Evolutionary conservation across 2,113 vertebrate genomes (phyloP).

Genomic region (Suricata suricatta): DNA sequence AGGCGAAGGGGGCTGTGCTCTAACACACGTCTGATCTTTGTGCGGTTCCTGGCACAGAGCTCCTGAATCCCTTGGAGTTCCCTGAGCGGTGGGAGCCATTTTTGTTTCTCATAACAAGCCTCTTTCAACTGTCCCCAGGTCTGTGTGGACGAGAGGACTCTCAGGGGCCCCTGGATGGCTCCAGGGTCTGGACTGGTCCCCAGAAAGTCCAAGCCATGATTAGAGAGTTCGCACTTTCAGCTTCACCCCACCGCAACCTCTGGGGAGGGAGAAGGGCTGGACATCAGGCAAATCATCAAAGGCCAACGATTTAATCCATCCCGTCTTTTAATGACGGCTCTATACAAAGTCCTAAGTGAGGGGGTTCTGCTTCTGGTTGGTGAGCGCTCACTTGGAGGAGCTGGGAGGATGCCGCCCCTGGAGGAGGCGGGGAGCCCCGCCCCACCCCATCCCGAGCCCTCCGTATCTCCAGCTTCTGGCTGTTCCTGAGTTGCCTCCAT

Average conservation of each 20-base stretch:
- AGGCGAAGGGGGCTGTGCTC: no score
- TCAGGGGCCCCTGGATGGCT: not conserved
- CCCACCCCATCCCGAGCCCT: not conserved
- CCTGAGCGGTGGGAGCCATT: not conserved
- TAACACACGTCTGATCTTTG: not conserved
- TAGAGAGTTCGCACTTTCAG: no score
- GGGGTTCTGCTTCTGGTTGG: not conserved
- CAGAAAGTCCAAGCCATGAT: not conserved
- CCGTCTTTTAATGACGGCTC: not conserved
- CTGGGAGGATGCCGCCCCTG: not conserved
- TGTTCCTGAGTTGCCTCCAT: no score
- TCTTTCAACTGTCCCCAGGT: not conserved
- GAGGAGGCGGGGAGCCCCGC: fast-evolving
- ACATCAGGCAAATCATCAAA: not conserved
- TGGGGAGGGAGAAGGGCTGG: not conserved
- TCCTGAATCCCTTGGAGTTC: not conserved
- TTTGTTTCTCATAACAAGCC: not conserved
- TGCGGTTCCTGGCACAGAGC: no score
- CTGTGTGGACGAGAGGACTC: not conserved
- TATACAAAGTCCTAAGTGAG: not conserved
- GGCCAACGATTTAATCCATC: not conserved
- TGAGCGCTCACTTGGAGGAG: not conserved
- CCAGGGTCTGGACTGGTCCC: not conserved
- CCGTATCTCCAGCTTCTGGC: not conserved
- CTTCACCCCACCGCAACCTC: not conserved